These are phyloP conservation scores for Crotalus adamanteus DNA, from an alignment of 2,797 vertebrate species.

Conservation along the genomic window DNA sequence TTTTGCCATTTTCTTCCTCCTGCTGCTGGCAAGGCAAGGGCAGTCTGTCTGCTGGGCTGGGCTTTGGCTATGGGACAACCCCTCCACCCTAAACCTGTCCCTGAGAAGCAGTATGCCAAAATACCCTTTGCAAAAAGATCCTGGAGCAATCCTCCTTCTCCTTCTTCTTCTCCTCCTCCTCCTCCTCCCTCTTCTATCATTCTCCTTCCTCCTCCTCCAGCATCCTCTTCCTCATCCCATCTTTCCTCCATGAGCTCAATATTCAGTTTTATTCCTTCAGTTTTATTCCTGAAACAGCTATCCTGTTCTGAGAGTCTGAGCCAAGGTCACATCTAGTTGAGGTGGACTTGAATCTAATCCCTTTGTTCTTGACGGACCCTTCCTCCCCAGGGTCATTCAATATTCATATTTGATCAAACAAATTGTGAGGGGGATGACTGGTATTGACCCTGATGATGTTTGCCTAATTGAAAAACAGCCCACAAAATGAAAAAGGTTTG, in stretches of 20 bases:
- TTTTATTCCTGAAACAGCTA: background rate
- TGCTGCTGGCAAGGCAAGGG: background rate
- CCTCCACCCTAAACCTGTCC: background rate
- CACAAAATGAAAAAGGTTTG: slow-evolving; percentile 25
- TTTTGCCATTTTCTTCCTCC: background rate
- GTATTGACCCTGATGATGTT: slow-evolving; percentile 21
- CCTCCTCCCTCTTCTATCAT: background rate
- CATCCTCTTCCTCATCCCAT: background rate
- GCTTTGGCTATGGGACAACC: background rate
- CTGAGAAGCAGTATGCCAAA: background rate
- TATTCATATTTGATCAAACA: slow-evolving; percentile 27
- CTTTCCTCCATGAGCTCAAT: background rate
- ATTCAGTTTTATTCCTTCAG: too few relatives aligned
- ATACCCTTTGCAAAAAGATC: background rate
- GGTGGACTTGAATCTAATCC: background rate
- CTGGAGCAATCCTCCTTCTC: background rate
- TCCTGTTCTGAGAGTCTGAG: background rate
- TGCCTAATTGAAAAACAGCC: slow-evolving; percentile 49
- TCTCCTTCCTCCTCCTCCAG: background rate
- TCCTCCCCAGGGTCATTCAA: background rate
- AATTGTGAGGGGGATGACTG: slow-evolving; percentile 5
- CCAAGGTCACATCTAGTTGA: background rate
- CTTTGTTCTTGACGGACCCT: background rate
- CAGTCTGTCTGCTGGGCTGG: background rate
- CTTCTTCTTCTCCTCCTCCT: background rate